These are phyloP conservation scores for Triplophysa yarkandensis DNA, from an alignment of 2,797 vertebrate genomes.

Conservation along the genomic window DNA sequence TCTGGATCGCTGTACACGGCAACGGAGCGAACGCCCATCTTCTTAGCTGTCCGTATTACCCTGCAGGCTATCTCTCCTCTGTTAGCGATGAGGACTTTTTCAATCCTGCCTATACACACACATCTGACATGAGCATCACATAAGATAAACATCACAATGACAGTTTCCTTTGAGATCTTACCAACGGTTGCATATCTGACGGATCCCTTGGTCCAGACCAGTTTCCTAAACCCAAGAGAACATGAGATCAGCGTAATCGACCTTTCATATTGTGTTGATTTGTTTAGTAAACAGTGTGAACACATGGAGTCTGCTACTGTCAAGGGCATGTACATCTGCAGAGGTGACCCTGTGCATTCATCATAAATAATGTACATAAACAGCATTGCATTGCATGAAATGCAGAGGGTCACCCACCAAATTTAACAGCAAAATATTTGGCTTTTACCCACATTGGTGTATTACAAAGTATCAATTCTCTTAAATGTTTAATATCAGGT, in stretches of 20 bases:
- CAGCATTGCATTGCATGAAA: not conserved
- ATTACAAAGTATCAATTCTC: no score
- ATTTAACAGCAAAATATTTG: no score
- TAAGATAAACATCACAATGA: conserved; percentile 4
- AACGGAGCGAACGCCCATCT: conserved; percentile 92
- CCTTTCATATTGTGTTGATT: not conserved
- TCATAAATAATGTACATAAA: no score
- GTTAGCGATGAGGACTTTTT: conserved; percentile 93
- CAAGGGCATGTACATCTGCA: conserved; percentile 20
- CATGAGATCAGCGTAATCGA: not conserved
- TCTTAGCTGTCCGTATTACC: conserved; percentile 93
- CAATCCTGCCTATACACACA: conserved; percentile 78
- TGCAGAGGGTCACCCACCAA: no score
- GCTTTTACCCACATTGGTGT: no score
- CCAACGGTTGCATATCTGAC: conserved; percentile 41
- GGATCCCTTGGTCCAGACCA: conserved; percentile 48
- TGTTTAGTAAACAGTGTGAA: conserved; percentile 16
- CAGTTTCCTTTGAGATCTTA: conserved; percentile 28
- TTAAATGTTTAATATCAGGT: no score
- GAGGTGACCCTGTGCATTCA: conserved; percentile 1
- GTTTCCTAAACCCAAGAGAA: conserved; percentile 70
- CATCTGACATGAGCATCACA: not conserved
- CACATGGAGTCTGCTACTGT: not conserved
- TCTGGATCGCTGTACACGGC: conserved; percentile 97
- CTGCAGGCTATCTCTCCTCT: conserved; percentile 96